Evolutionary conservation across 2,888 invertebrate species (phyloP).

Genomic region (Platycheirus rosarum): DNA sequence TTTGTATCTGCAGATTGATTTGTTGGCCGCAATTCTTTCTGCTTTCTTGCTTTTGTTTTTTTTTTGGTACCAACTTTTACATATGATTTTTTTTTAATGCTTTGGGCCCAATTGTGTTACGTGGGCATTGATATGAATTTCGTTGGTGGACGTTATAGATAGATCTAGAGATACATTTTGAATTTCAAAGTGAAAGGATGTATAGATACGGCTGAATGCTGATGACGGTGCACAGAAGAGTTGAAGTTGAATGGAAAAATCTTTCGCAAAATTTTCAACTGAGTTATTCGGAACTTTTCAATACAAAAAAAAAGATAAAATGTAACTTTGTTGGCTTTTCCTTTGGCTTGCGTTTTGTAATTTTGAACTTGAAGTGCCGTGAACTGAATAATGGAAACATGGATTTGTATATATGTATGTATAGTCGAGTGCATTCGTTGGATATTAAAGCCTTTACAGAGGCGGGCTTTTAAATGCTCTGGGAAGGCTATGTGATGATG

Average conservation of each 20-base stretch:
- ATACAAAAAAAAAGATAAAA: constrained; percentile 43
- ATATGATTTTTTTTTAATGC: constrained; percentile 23
- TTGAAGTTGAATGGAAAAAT: neutral
- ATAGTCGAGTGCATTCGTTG: constrained; percentile 34
- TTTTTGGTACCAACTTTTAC: constrained; percentile 14
- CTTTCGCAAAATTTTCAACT: constrained; percentile 28
- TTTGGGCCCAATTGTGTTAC: constrained; percentile 49
- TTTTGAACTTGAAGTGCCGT: constrained; percentile 43
- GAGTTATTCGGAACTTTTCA: constrained; percentile 21
- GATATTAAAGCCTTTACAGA: neutral
- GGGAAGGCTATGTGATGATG: neutral
- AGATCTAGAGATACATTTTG: constrained; percentile 14
- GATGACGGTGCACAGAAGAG: neutral
- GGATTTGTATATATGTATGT: no score
- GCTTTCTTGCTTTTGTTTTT: constrained; percentile 39
- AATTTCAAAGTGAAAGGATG: constrained; percentile 46
- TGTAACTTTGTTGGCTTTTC: constrained; percentile 25
- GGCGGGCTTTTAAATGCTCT: neutral
- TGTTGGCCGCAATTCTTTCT: constrained; percentile 60
- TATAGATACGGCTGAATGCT: constrained; percentile 5
- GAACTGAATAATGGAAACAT: constrained; percentile 21
- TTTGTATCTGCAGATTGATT: constrained; percentile 73
- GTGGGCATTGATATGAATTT: constrained; percentile 60
- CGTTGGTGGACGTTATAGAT: constrained; percentile 44
- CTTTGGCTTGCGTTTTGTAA: neutral